Conservation (phyloP, 2,797 vertebrate species). For the Acrossocheilus fasciatus region DNA sequence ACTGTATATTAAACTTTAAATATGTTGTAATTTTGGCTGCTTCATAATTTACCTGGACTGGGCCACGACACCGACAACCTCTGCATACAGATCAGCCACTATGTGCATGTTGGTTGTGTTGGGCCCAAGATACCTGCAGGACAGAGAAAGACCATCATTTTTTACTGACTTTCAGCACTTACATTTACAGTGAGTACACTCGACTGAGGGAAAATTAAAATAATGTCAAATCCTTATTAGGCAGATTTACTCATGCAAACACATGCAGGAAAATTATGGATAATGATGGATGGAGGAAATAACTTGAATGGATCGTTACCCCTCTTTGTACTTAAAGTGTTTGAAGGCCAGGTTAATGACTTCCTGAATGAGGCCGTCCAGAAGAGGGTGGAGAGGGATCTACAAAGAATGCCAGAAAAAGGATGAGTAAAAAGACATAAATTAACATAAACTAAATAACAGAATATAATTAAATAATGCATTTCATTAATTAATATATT, state of each 20-base stretch:
- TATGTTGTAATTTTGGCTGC: neutral
- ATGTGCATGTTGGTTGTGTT: conserved; percentile 99
- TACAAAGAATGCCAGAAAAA: conserved; percentile 71
- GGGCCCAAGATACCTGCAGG: conserved; percentile 91
- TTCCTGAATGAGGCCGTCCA: conserved; percentile 97
- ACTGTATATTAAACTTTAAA: neutral
- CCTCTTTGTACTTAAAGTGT: conserved; percentile 99
- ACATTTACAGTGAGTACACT: neutral
- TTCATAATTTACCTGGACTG: conserved; percentile 92
- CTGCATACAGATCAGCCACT: conserved; percentile 97
- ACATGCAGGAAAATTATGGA: neutral
- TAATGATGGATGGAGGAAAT: neutral
- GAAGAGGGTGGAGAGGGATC: conserved; percentile 98
- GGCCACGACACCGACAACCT: conserved; percentile 95
- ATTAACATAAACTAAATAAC: neutral
- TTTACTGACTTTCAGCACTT: neutral
- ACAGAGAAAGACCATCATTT: conserved; percentile 13
- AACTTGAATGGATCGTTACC: conserved; percentile 78
- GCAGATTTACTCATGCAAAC: neutral
- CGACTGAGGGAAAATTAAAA: neutral
- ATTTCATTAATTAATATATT: neutral
- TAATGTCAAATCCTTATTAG: neutral
- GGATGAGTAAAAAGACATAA: neutral
- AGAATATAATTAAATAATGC: too few species aligned
- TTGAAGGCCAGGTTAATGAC: conserved; percentile 97